Percentiles rank a stretch among this genome's conserved stretches.
phyloP scores from a whole-genome alignment of 2,888 invertebrate species.

The Coremacera marginata region DNA sequence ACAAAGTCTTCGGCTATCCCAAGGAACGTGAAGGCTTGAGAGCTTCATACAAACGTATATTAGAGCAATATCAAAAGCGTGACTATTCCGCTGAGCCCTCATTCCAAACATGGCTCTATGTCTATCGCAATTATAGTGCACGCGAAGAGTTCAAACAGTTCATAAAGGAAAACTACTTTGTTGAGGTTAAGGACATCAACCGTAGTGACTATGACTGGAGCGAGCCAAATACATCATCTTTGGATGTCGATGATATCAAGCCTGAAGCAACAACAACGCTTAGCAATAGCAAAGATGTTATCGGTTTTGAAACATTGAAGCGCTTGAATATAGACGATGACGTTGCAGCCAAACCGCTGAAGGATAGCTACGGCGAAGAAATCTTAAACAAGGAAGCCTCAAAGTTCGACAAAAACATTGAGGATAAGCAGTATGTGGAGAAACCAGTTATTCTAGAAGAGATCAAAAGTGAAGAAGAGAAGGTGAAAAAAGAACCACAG shows the following conservation, averaged over 20 bases:
- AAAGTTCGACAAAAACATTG: slow-evolving; percentile 67
- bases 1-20: slow-evolving; percentile 73
- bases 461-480: slow-evolving; percentile 58
- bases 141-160: slow-evolving; percentile 74
- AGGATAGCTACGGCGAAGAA: slow-evolving; percentile 59
- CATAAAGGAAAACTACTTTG: slow-evolving; percentile 73
- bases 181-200: slow-evolving; percentile 73
- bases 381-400: slow-evolving; percentile 63
- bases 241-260: slow-evolving; percentile 50
- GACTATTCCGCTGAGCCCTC: slow-evolving; percentile 69
- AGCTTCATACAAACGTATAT: slow-evolving; percentile 57
- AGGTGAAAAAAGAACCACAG: slow-evolving; percentile 28
- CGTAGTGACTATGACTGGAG: slow-evolving; percentile 61
- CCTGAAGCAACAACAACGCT: slow-evolving; percentile 47
- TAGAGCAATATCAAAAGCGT: slow-evolving; percentile 58
- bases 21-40: slow-evolving; percentile 66
- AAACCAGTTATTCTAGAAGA: slow-evolving; percentile 66
- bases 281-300: slow-evolving; percentile 67
- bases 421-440: slow-evolving; percentile 69
- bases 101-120: slow-evolving; percentile 77
- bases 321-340: slow-evolving; percentile 59
- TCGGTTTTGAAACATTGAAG: slow-evolving; percentile 68
- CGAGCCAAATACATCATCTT: slow-evolving; percentile 56
- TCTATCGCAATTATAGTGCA: slow-evolving; percentile 76
- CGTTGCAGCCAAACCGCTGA: slow-evolving; percentile 38